Conservation (phyloP, 2,797 vertebrate species). For the Discoglossus pictus region DNA sequence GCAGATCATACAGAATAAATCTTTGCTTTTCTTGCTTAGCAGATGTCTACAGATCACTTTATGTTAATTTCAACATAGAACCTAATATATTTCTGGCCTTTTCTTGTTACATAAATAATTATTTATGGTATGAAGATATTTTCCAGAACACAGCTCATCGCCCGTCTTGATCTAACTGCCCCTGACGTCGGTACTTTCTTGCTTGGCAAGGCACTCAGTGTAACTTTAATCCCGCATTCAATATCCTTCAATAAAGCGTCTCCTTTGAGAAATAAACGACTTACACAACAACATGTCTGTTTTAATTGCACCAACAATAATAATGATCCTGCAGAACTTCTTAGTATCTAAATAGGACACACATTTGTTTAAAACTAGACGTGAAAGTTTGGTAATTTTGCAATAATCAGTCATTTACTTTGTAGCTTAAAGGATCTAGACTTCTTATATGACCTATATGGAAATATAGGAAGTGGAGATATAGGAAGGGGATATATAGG, state of each 20-base stretch:
- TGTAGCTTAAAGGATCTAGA: too few relatives aligned
- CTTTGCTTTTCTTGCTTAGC: constrained; percentile 64
- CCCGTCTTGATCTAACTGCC: constrained; percentile 59
- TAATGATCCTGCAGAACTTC: too few relatives aligned
- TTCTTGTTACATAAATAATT: constrained; percentile 69
- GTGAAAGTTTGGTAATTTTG: too few relatives aligned
- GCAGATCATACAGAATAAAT: constrained; percentile 60
- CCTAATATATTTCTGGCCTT: constrained; percentile 66
- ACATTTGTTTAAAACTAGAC: too few relatives aligned
- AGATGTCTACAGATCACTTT: constrained; percentile 66
- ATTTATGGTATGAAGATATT: constrained; percentile 64
- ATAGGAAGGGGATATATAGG: too few relatives aligned
- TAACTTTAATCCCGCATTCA: constrained; percentile 52
- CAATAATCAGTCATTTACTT: too few relatives aligned
- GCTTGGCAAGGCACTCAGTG: constrained; percentile 45
- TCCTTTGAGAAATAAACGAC: constrained; percentile 6
- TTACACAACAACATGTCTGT: constrained; percentile 1
- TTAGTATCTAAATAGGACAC: too few relatives aligned
- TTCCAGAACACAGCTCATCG: constrained; percentile 62
- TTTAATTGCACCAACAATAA: too few relatives aligned
- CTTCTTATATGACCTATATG: too few relatives aligned
- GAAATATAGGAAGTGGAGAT: too few relatives aligned
- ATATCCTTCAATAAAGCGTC: constrained; percentile 49
- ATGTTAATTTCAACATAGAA: constrained; percentile 70
- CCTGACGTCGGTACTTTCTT: constrained; percentile 63